Evolutionary conservation across 2,113 vertebrate genomes (phyloP), one percentile per base, ranked within the genome.

Genomic region (Cephalopholis sonnerati): DNA sequence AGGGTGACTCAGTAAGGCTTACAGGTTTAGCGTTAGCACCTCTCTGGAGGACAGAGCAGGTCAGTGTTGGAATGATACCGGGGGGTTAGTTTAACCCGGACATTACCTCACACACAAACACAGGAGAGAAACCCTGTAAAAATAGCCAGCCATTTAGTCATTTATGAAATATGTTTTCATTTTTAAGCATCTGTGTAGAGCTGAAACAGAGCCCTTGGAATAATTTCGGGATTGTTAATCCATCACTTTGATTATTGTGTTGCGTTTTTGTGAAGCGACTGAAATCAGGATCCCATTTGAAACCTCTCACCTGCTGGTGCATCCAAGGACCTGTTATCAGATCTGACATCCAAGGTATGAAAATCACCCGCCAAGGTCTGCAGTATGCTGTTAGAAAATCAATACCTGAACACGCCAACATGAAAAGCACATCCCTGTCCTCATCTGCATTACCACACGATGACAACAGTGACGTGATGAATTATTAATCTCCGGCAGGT

Each of bases 1-100:
- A 79, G 79, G 44, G 77, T 89, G 88, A 93, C 83, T 91, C 87
- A 91, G 82, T 68, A 74, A 72, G 70, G 87, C 85, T 92, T 84
- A 89, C 81, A 64, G 91, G 81, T 91, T 91, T 87, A 85, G 79
- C n/a, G 74, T 89, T 83, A 77, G 86, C 72, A 75, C 71, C 77
- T 80, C 17, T 18, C 77, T 61, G 39, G 63, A 80, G 84, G 81
- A 77, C 72, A 46, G 75, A 83, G 78, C 74, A 79, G 79, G 79
- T 84, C 85, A 82, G 70, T 70, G 80, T 86, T 61, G 59, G 61
- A 58, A 53, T 79, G 76, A 89, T 76, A 66, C 88, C 13, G 39
- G 13, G 53, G 79, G 82, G 66, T 25, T 57, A 36, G 70, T 78
- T 89, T 82, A 86, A 84, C 67, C 50, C 4, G 16, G 63, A 75